Base-by-base conservation (phyloP, 2,888 invertebrate genomes). In the Tenthredo amoena region DNA sequence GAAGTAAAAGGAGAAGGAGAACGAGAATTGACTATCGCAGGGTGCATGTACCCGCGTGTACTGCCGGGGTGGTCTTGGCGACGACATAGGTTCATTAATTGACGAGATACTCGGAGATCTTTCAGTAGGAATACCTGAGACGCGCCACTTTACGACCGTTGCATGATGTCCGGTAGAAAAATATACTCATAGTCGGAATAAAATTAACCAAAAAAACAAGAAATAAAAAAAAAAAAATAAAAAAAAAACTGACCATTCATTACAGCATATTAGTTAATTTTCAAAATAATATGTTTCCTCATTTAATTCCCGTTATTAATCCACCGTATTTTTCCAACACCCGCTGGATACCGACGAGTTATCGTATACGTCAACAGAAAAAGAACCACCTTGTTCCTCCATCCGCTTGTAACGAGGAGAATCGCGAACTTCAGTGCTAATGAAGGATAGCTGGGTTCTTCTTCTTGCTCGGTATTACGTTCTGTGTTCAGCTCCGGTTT, bases 71-170 rank as follows among this genome's bases (percentile, higher is more conserved):
- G 92, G 93, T 93, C 93, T 89, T 85, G 87, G 89, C 89, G 89
- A 90, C 90, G 90, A 93, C 92, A 92, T 91, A 92, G 92, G 92
- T 92, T 93, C 92, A 92, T 92, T 92, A 93, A 93, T 93, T 92
- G 92, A 89, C 87, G 90, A 91, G 91, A 92, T 92, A 92, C 90
- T 90, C 83, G 83, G 68, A 50, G 65, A 81, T 81, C 81, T 40
- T 77, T 31, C 81, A 21, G 62, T 31, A 37, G 62, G 81, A 62
- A 81, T 81, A 62, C 58, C 81, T 81, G 81, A 15, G 47, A 77
- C 55, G 77, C 77, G 50, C 50, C 77, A 55, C 31, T 77, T 55
- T 77, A 55, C 55, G 77, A 77, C 50, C 77, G 43, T n/a, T 34
- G 18, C 68, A 34, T 34, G 15, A 77, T 77, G 77, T 55, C 26